Evolutionary conservation across 2,797 vertebrate genomes (phyloP).

Genomic region (Fistularia commersonii): DNA sequence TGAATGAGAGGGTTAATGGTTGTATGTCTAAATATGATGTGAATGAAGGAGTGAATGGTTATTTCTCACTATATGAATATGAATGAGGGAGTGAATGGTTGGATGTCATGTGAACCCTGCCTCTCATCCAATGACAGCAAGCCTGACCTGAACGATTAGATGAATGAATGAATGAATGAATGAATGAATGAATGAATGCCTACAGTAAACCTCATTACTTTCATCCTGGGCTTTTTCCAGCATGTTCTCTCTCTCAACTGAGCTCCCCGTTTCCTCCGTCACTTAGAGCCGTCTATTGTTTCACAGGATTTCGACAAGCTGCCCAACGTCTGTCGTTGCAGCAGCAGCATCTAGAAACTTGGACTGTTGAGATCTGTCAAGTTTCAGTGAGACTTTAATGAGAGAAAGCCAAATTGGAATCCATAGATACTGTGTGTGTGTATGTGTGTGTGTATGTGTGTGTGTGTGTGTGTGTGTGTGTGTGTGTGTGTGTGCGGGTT

Average conservation of each 20-base stretch:
- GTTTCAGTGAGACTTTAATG: slow-evolving; percentile 70
- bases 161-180: no score
- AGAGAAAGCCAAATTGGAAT: slow-evolving; percentile 71
- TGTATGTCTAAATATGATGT: no score
- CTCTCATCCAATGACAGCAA: no score
- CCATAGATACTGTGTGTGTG: slow-evolving; percentile 36
- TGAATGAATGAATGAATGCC: no score
- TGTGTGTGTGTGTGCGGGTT: slow-evolving; percentile 33
- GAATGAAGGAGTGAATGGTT: no score
- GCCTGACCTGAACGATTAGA: no score
- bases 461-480: slow-evolving; percentile 4
- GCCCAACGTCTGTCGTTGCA: slow-evolving; percentile 63
- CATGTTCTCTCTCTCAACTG: slow-evolving; percentile 34
- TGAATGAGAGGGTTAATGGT: no score
- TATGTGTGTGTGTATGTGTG: slow-evolving; percentile 13
- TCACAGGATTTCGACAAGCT: slow-evolving; percentile 62
- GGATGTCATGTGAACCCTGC: no score
- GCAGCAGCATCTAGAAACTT: slow-evolving; percentile 62
- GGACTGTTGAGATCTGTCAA: slow-evolving; percentile 68
- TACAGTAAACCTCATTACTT: no score
- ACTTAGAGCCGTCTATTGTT: slow-evolving; percentile 52
- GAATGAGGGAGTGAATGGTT: no score
- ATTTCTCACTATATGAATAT: no score
- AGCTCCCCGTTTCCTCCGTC: slow-evolving; percentile 48
- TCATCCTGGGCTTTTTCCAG: no score